These are phyloP conservation scores for Harpegnathos saltator DNA, from an alignment of 1,140 invertebrate genomes.

Conservation along the genomic window DNA sequence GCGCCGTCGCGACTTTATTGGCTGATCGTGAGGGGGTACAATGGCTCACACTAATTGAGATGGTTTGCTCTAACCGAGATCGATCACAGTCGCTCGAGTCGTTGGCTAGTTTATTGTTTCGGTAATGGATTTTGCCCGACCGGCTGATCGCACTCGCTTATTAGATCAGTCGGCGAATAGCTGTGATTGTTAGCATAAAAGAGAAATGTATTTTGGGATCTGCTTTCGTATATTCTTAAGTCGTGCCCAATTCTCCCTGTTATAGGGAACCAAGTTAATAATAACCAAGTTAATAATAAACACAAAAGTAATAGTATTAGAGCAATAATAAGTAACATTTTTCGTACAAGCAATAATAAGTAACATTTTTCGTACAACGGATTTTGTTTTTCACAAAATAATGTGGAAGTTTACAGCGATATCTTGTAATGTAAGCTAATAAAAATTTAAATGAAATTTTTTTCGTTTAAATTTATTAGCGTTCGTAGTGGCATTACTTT, in stretches of 20 bases:
- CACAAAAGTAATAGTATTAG: background rate
- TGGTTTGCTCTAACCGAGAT: slow-evolving; percentile 67
- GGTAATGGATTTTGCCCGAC: slow-evolving; percentile 60
- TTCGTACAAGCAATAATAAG: too few relatives aligned
- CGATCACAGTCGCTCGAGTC: slow-evolving; percentile 37
- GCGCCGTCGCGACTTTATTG: slow-evolving; percentile 69
- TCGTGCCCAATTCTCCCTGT: background rate
- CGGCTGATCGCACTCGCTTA: background rate
- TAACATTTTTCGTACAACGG: too few relatives aligned
- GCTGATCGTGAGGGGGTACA: slow-evolving; percentile 46
- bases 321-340: too few relatives aligned
- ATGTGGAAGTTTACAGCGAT: too few relatives aligned
- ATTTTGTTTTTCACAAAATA: too few relatives aligned
- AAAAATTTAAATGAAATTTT: too few relatives aligned
- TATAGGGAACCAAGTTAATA: background rate
- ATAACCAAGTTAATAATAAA: background rate
- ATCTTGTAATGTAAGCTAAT: too few relatives aligned
- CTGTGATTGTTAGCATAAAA: background rate
- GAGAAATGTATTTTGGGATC: background rate
- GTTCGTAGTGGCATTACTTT: background rate
- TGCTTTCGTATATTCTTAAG: too few relatives aligned
- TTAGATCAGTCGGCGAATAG: slow-evolving; percentile 30
- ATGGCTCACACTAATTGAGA: slow-evolving; percentile 61
- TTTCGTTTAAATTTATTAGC: too few relatives aligned
- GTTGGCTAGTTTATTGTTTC: slow-evolving; percentile 33